Conservation (phyloP, 2,113 vertebrate genomes). For the Poeciliopsis prolifica region DNA sequence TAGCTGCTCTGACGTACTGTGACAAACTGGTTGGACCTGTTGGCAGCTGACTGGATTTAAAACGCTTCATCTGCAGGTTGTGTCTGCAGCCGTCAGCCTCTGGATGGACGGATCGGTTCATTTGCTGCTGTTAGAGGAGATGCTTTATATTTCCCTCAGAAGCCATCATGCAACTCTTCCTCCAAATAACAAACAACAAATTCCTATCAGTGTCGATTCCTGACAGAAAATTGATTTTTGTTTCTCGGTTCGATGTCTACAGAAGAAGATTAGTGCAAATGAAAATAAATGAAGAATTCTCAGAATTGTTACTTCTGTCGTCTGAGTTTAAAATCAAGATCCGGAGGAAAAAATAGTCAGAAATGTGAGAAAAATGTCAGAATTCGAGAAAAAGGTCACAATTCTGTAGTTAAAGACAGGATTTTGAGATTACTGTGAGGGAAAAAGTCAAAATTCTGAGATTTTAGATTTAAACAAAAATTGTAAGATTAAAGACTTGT, state of each 20-base stretch:
- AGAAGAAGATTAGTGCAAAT: too few species aligned
- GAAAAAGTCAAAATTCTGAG: too few species aligned
- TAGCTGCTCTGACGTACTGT: constrained; percentile 43
- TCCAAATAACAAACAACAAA: constrained; percentile 2
- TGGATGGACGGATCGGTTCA: constrained; percentile 17
- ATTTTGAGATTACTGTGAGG: too few species aligned
- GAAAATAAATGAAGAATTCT: too few species aligned
- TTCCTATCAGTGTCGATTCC: constrained; percentile 26
- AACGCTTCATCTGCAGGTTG: constrained; percentile 36
- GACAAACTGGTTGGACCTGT: constrained; percentile 40
- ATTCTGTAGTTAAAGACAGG: too few species aligned
- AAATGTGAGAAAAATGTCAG: too few species aligned
- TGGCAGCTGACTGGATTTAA: neutral
- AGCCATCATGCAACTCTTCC: constrained; percentile 21
- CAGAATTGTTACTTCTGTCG: too few species aligned
- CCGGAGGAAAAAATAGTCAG: too few species aligned
- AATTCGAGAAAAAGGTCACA: too few species aligned
- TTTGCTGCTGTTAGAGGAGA: constrained; percentile 13
- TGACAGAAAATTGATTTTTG: constrained; percentile 39
- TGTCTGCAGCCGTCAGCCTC: constrained; percentile 37
- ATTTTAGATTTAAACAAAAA: too few species aligned
- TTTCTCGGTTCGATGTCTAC: constrained; percentile 7
- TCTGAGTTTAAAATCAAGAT: too few species aligned
- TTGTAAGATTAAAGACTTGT: too few species aligned
- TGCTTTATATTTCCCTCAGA: constrained; percentile 34